Evolutionary conservation across 2,888 invertebrate genomes (phyloP), one percentile per base, ranked within the genome.

Genomic region (Piscicola geometra): DNA sequence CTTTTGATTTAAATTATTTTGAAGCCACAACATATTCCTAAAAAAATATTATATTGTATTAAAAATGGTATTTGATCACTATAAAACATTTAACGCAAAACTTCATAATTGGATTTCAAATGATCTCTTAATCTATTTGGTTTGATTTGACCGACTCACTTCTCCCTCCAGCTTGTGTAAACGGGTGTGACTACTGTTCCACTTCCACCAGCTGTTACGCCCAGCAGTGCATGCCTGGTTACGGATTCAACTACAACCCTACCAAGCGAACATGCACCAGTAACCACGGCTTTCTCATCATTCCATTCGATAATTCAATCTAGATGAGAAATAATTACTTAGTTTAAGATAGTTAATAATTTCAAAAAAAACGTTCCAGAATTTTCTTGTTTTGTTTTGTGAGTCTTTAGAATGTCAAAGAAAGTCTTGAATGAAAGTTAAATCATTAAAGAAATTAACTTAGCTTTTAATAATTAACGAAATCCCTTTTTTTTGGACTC

Each of bases 221-320:
- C 18, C 77, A 77, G 52, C 75, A 75, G 36, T 77, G 77, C 75
- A 75, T 60, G 9, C 30, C 71, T 5, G 75, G 77, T 18, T 77
- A 75, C 30, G 75, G 77, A 18, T 71, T 75, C 71, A 77, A 77
- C 71, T 64, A 56, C n/a, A 64, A 33, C 12, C 56, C 56, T 64
- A 52, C 52, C 2, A 73, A 73, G 36, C 52, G 73, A 30, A 64
- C 64, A 12, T 73, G 73, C 73, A 73, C 64, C 21, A 73, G 73
- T 73, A 32, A 73, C n/a, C n/a, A n/a, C n/a, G n/a, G n/a, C n/a
- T n/a, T n/a, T n/a, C n/a, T n/a, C n/a, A n/a, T n/a, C n/a, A n/a
- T n/a, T n/a, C n/a, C n/a, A n/a, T n/a, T n/a, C n/a, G n/a, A n/a
- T n/a, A n/a, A n/a, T n/a, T n/a, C n/a, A n/a, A n/a, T n/a, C n/a